Percentiles rank a stretch among this genome's conserved stretches.
phyloP scores from a whole-genome alignment of 2,888 invertebrate species.

The Leistus spinibarbis region DNA sequence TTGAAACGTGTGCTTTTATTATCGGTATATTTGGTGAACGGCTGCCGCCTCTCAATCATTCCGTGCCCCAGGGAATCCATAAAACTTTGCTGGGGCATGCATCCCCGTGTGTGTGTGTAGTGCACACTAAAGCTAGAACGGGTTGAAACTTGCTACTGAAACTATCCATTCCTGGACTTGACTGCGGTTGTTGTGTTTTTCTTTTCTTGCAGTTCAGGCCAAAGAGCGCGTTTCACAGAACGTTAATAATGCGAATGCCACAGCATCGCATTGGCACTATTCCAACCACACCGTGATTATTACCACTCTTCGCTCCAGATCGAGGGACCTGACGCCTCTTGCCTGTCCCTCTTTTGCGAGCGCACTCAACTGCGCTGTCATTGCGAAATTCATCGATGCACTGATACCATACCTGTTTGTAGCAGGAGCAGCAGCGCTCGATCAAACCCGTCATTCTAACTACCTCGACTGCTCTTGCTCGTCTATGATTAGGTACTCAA shows the following conservation, averaged over 20 bases:
- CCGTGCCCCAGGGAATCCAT: neutral
- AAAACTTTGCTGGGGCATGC: neutral
- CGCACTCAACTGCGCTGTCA: neutral
- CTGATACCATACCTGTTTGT: neutral
- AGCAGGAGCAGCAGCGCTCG: no score
- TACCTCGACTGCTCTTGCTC: no score
- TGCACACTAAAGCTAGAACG: neutral
- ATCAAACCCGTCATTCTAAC: no score
- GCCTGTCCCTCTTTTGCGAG: neutral
- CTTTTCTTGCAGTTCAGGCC: neutral
- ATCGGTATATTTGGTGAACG: neutral
- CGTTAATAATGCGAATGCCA: slow-evolving; percentile 8
- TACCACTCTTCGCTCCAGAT: neutral
- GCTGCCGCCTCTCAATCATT: neutral
- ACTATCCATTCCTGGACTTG: neutral
- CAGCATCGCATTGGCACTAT: neutral
- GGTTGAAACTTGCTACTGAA: neutral
- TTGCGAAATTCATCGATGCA: no score
- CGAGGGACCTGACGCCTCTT: neutral
- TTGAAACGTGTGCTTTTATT: neutral
- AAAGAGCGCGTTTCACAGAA: neutral
- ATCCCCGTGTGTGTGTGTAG: neutral
- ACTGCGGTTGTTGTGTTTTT: neutral
- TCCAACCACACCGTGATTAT: slow-evolving; percentile 6
- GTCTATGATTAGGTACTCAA: neutral